Evolutionary conservation across 2,113 vertebrate genomes (phyloP), one percentile per base, ranked within the genome.

Genomic region (Ifrita kowaldi): DNA sequence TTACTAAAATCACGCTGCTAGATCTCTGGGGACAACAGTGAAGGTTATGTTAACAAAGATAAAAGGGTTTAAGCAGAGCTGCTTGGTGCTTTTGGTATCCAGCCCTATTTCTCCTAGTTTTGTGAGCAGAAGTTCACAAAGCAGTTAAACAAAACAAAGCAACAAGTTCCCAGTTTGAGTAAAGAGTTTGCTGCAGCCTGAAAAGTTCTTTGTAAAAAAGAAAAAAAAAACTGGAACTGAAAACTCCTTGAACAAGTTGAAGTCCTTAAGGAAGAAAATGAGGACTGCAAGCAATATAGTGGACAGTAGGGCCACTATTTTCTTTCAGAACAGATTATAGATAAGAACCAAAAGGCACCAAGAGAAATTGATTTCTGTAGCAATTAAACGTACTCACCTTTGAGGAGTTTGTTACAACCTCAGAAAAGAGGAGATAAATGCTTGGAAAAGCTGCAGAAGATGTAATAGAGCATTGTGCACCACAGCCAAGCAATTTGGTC

Each of bases 381-480:
- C 86, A 96, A 93, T 92, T 93, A 96, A 94, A 88, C 60, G 41
- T 77, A 50, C n/a, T 94, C 76, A 78, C 88, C 80, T 94, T 85
- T 75, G 53, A 93, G 68, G 56, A 92, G 73, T 90, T 89, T 86
- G 62, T 93, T 94, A 78, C 85, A 81, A 46, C n/a, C 76, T 71
- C 69, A 60, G 64, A 92, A 93, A 92, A 90, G 24, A 67, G 52
- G 60, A 86, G 44, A 90, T 86, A 96, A 94, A 94, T 42, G 47
- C 69, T 86, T 44, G 59, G 60, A 62, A 82, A 84, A 68, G 23
- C 64, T 46, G 64, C 49, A 95, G 60, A 89, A 93, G 68, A 78
- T 26, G n/a, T 62, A 65, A 46, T 56, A 84, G 80, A 41, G 47
- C 23, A 13, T 49, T 93, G 83, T 75, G 44, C 26, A 57, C 46